These are phyloP conservation scores for Lophochroa leadbeateri DNA, from an alignment of 2,113 vertebrate species.

Conservation along the genomic window DNA sequence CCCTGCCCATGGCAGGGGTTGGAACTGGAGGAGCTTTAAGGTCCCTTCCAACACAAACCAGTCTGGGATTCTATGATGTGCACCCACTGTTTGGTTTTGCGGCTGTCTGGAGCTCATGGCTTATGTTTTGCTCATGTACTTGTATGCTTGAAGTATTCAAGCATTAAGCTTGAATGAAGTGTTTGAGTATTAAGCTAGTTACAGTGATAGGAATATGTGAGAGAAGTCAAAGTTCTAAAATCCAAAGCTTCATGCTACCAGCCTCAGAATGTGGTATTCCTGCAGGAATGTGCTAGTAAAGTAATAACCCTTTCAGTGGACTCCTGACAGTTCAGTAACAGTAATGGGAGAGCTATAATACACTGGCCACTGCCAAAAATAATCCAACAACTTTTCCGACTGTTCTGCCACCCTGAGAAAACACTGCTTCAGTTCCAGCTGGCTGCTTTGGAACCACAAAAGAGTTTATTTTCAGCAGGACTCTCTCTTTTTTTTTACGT, in stretches of 20 bases:
- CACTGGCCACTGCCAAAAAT: slow-evolving; percentile 67
- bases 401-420: slow-evolving; percentile 73
- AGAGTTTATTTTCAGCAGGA: slow-evolving; percentile 66
- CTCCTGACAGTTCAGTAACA: slow-evolving; percentile 1
- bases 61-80: background rate
- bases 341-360: slow-evolving; percentile 56
- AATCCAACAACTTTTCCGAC: slow-evolving; percentile 71
- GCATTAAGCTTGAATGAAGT: background rate
- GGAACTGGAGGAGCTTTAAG: background rate
- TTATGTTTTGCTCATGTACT: background rate
- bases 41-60: background rate
- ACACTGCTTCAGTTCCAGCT: slow-evolving; percentile 69
- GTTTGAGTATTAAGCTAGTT: background rate
- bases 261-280: background rate
- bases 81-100: background rate
- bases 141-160: background rate
- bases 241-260: background rate
- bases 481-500: background rate
- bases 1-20: background rate
- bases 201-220: background rate
- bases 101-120: background rate
- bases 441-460: slow-evolving; percentile 74
- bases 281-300: slow-evolving; percentile 38
- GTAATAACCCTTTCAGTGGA: slow-evolving; percentile 21
- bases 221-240: slow-evolving; percentile 11